Evolutionary conservation across 2,888 invertebrate species (phyloP), one percentile per base, ranked within the genome.

Genomic region (Tolmerus cingulatus): DNA sequence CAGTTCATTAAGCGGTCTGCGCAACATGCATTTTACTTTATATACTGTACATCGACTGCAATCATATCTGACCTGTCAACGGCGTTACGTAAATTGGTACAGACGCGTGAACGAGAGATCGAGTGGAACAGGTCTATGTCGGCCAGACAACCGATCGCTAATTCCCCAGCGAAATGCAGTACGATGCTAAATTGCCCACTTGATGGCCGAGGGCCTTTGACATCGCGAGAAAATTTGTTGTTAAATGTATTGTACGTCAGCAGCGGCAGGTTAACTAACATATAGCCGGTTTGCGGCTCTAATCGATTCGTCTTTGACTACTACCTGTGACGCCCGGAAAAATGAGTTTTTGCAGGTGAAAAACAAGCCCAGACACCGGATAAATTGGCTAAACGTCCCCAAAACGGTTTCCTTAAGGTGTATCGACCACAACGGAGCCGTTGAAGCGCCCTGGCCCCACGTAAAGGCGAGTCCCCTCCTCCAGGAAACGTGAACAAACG

Each of bases 321-420:
- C 66, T 66, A 66, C 66, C 66, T 66, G 66, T 66, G 66, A 66
- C 66, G 66, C 27, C 66, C 66, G 66, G 66, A 66, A 66, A 66
- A 66, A 66, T 66, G 51, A 12, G 81, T 81, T 51, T 40, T 81
- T n/a, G 51, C 16, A n/a, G 30, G 76, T 76, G 76, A 76, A 51
- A 81, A 81, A 81, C 81, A n/a, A 27, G 81, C 55, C 81, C 81
- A 81, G 81, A 81, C 81, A 81, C 81, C 51, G 55, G 81, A 81
- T 81, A 81, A 81, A 81, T 81, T 81, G 81, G 23, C 51, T 27
- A 30, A 81, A 81, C 51, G 43, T 19, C 23, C 43, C 46, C 27
- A 55, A 55, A 51, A n/a, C 14, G 46, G 40, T 12, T 79, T 79
- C 43, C 79, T 46, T 46, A 46, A 79, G 46, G 46, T 40, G 40